A percentile compares a stretch with the other conserved stretches of the same genome.
Evolutionary conservation across 2,797 vertebrate genomes (phyloP).

Genomic region (Hafferia zeledoni): DNA sequence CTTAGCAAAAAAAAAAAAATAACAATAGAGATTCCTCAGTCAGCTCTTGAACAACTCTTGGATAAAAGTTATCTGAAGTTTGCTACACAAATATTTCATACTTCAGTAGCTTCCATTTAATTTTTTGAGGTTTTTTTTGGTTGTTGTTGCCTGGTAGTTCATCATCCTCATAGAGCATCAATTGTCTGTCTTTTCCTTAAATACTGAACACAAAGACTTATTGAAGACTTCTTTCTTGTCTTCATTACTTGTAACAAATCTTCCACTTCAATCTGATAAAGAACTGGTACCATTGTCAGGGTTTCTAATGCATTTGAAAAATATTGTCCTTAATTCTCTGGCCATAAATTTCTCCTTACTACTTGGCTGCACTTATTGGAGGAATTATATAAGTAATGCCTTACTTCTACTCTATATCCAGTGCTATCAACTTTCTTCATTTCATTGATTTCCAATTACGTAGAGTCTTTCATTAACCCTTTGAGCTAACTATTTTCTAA

Average conservation of each 20-base stretch:
- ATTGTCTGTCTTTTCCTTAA: conserved; percentile 29
- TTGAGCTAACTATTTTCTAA: neutral
- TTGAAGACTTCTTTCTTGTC: conserved; percentile 2
- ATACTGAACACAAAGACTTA: conserved; percentile 1
- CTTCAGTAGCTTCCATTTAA: neutral
- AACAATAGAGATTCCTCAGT: neutral
- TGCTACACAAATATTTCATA: neutral
- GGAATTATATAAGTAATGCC: neutral
- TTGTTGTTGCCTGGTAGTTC: neutral
- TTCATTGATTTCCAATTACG: neutral
- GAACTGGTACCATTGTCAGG: neutral
- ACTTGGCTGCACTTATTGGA: neutral
- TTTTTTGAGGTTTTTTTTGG: neutral
- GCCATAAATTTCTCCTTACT: conserved; percentile 29
- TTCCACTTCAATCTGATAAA: conserved; percentile 10
- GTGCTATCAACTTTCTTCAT: neutral
- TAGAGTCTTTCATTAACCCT: neutral
- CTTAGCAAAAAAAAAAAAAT: neutral
- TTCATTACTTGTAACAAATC: conserved; percentile 22
- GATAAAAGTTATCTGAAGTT: neutral
- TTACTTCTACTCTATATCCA: neutral
- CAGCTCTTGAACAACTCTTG: neutral
- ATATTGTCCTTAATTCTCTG: conserved; percentile 27
- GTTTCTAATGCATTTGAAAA: conserved; percentile 35
- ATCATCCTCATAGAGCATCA: neutral